A percentile compares a stretch with the other conserved stretches of the same genome.
Evolutionary conservation across 2,888 invertebrate genomes (phyloP).

Genomic region (Patella pellucida): DNA sequence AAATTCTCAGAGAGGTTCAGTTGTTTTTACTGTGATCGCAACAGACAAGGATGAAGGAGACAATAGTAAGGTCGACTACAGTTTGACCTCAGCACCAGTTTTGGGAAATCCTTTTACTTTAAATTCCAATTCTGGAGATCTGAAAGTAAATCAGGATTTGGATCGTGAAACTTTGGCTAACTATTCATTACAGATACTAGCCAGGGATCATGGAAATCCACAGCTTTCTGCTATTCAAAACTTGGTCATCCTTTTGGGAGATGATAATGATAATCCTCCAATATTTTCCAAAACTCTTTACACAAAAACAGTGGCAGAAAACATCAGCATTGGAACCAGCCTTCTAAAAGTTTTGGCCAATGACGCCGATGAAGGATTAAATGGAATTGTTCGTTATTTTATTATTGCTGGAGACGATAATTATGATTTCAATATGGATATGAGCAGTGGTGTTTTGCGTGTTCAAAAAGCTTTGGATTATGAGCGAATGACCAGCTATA

Average conservation of each 20-base stretch:
- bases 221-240: conserved; percentile 40
- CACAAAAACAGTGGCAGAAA: conserved; percentile 66
- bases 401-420: conserved; percentile 85
- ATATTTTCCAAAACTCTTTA: conserved; percentile 58
- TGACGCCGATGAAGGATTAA: conserved; percentile 64
- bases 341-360: conserved; percentile 64
- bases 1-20: conserved; percentile 81
- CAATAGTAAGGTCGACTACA: conserved; percentile 86
- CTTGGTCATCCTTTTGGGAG: conserved; percentile 77
- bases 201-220: conserved; percentile 57
- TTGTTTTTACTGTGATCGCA: conserved; percentile 90
- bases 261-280: conserved; percentile 71
- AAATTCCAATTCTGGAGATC: conserved; percentile 88
- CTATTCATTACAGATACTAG: conserved; percentile 57
- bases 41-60: conserved; percentile 82
- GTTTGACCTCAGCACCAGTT: conserved; percentile 61
- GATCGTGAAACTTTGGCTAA: conserved; percentile 76
- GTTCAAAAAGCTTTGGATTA: conserved; percentile 94
- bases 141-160: conserved; percentile 86
- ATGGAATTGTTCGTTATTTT: conserved; percentile 86
- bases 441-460: conserved; percentile 90
- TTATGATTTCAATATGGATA: conserved; percentile 71
- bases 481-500: conserved; percentile 88
- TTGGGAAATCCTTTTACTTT: conserved; percentile 83
- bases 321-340: conserved; percentile 62